Percentiles rank a stretch among this genome's conserved stretches.
Evolutionary conservation across 2,888 invertebrate genomes (phyloP).

Genomic region (Cephus sareptanus): DNA sequence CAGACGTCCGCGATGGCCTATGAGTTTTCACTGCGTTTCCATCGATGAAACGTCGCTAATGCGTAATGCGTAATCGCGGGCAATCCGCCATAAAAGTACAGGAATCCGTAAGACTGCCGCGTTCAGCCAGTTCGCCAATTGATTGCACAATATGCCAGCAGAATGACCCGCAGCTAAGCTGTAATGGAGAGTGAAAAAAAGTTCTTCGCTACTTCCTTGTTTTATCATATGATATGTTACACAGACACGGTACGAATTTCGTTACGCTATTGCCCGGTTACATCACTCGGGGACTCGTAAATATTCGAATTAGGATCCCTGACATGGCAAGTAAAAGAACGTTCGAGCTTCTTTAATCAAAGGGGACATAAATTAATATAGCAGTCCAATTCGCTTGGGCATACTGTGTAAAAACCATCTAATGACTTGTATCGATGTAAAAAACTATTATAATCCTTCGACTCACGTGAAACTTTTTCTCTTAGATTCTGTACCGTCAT

Average conservation of each 20-base stretch:
- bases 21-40: neutral
- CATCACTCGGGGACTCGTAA: neutral
- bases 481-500: neutral
- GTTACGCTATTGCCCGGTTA: neutral
- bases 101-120: neutral
- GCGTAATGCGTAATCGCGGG: neutral
- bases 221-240: neutral
- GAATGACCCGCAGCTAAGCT: constrained; percentile 37
- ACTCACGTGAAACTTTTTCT: neutral
- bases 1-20: neutral
- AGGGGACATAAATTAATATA: neutral
- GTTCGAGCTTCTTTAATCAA: neutral
- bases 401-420: neutral
- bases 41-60: neutral
- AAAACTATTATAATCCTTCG: neutral
- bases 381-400: neutral
- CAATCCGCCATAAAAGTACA: neutral
- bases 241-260: neutral
- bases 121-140: constrained; percentile 2
- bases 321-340: too few species aligned
- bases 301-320: neutral
- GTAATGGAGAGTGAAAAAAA: constrained; percentile 3
- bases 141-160: constrained; percentile 40
- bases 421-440: neutral
- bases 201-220: constrained; percentile 1